These are phyloP conservation scores for Cebidichthys violaceus DNA, from an alignment of 2,113 vertebrate genomes.

Conservation along the genomic window DNA sequence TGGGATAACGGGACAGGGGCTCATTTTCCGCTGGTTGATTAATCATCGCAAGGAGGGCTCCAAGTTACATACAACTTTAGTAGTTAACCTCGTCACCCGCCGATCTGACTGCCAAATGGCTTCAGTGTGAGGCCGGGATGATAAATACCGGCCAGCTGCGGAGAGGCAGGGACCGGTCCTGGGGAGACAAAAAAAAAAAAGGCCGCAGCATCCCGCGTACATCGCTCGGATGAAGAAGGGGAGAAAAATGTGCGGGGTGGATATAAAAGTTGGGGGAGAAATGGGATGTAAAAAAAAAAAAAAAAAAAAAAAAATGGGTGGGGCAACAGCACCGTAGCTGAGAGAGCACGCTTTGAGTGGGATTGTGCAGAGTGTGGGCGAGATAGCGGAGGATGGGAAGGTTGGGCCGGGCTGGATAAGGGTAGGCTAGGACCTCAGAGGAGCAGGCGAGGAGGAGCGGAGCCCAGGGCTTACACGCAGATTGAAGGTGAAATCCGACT, in stretches of 20 bases:
- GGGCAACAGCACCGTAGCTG: conserved; percentile 10
- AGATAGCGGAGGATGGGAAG: conserved; percentile 59
- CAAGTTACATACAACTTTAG: conserved; percentile 93
- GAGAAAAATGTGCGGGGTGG: conserved; percentile 35
- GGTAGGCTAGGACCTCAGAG: conserved; percentile 72
- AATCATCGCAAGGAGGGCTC: conserved; percentile 89
- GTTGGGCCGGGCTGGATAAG: conserved; percentile 71
- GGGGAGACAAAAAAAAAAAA: conserved; percentile 51
- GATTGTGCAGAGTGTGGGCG: conserved; percentile 31
- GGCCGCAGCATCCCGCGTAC: conserved; percentile 50
- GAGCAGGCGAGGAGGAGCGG: conserved; percentile 75
- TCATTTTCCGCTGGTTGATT: conserved; percentile 89
- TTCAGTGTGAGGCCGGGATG: conserved; percentile 87
- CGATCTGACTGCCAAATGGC: conserved; percentile 90
- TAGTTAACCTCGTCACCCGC: conserved; percentile 95
- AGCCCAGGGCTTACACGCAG: conserved; percentile 81
- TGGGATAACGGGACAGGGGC: conserved; percentile 84
- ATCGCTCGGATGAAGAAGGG: not conserved
- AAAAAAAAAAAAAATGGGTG: conserved; percentile 4
- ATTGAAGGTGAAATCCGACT: conserved; percentile 83
- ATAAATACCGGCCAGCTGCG: conserved; percentile 88
- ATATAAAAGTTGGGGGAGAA: conserved; percentile 30
- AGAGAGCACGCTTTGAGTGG: conserved; percentile 15
- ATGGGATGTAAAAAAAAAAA: conserved; percentile 28
- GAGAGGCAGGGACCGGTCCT: conserved; percentile 71